These are phyloP conservation scores for Camponotus vicinus DNA, from an alignment of 1,140 invertebrate species.

Conservation along the genomic window DNA sequence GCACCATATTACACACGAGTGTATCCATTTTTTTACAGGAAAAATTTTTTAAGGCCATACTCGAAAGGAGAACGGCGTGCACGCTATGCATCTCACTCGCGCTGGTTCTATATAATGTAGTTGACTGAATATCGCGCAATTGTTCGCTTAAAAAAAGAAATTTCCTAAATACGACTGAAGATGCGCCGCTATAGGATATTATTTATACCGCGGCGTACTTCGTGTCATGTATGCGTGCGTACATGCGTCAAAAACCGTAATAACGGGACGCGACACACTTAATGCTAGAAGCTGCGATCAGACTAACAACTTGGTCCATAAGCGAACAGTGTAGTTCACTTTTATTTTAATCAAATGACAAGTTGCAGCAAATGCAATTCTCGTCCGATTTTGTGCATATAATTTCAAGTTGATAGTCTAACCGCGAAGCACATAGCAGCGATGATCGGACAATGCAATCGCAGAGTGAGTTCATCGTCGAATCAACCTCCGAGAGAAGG, in stretches of 20 bases:
- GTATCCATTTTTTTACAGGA: constrained; percentile 2
- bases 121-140: not conserved
- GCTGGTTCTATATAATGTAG: not conserved
- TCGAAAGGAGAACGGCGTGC: constrained; percentile 58
- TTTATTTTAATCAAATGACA: not conserved
- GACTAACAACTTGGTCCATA: constrained; percentile 1
- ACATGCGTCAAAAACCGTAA: constrained; percentile 14
- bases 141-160: constrained; percentile 10
- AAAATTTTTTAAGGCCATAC: constrained; percentile 71
- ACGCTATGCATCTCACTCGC: constrained; percentile 18
- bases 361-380: not conserved
- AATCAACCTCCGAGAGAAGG: constrained; percentile 31
- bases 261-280: constrained; percentile 15
- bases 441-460: constrained; percentile 3
- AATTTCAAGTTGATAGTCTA: constrained; percentile 9
- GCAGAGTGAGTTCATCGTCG: not conserved
- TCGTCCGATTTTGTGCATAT: not conserved
- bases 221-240: not conserved
- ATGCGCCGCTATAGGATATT: constrained; percentile 28
- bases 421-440: constrained; percentile 9
- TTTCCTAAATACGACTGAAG: constrained; percentile 39
- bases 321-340: not conserved
- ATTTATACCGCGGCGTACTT: constrained; percentile 3
- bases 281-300: constrained; percentile 15
- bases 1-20: constrained; percentile 47